Conservation (phyloP, 2,113 vertebrate species). For the Heterotilapia buettikoferi region DNA sequence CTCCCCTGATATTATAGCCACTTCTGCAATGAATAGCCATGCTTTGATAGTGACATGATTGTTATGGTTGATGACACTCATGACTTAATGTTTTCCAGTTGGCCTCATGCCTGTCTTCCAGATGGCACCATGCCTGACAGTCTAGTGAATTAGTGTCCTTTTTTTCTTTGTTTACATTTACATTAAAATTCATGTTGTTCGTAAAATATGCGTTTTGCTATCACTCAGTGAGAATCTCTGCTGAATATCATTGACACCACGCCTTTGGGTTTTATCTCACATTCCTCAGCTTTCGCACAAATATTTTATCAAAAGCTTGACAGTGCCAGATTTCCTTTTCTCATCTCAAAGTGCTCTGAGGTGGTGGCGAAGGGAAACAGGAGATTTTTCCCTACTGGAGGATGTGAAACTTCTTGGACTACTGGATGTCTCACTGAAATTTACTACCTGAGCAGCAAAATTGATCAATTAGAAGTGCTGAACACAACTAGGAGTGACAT, state of each 20-base stretch:
- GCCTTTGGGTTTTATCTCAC: slow-evolving; percentile 7
- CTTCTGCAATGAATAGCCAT: slow-evolving; percentile 38
- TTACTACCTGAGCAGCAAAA: slow-evolving; percentile 28
- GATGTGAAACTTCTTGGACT: not conserved
- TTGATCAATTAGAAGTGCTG: slow-evolving; percentile 43
- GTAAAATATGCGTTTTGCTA: slow-evolving; percentile 22
- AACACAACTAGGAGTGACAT: slow-evolving; percentile 43
- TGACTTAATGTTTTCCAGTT: slow-evolving; percentile 70
- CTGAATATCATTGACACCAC: slow-evolving; percentile 29
- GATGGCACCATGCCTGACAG: slow-evolving; percentile 65
- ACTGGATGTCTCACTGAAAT: not conserved
- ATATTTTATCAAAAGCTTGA: slow-evolving; percentile 33
- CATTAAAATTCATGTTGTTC: slow-evolving; percentile 44
- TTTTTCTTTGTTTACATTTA: slow-evolving; percentile 54
- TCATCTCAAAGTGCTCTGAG: not conserved
- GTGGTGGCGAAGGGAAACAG: not conserved
- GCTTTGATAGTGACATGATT: slow-evolving; percentile 66
- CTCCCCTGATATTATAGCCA: slow-evolving; percentile 18
- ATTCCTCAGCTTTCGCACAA: slow-evolving; percentile 6
- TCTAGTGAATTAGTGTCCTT: slow-evolving; percentile 34
- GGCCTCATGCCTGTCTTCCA: slow-evolving; percentile 68
- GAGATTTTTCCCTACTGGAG: not conserved
- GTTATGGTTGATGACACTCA: slow-evolving; percentile 69
- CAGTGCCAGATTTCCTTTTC: not conserved
- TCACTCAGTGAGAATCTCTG: slow-evolving; percentile 15